Conservation (phyloP, 2,888 invertebrate genomes). For the Folsomia candida region DNA sequence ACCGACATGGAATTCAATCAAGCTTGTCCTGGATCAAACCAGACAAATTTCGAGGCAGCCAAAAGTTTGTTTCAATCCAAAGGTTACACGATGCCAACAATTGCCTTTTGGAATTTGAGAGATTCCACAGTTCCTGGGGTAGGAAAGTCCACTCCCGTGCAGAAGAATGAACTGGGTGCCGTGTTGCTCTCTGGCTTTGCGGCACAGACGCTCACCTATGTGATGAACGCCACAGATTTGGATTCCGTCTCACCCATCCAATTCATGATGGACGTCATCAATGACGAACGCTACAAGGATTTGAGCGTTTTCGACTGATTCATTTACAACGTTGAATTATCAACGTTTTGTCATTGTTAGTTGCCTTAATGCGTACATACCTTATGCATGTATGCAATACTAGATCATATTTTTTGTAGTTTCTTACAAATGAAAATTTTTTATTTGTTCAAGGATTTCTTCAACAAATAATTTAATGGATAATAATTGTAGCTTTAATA, state of each 20-base stretch:
- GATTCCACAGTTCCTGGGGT: not conserved
- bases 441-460: too few species aligned
- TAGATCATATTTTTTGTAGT: too few species aligned
- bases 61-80: constrained; percentile 22
- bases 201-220: not conserved
- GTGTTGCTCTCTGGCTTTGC: not conserved
- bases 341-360: too few species aligned
- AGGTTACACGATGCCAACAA: constrained; percentile 29
- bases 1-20: constrained; percentile 43
- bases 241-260: not conserved
- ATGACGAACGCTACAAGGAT: not conserved
- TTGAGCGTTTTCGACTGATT: not conserved
- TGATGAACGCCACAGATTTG: not conserved
- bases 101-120: constrained; percentile 45
- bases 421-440: not conserved
- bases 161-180: constrained; percentile 21
- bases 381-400: too few species aligned
- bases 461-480: too few species aligned
- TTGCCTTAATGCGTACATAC: too few species aligned
- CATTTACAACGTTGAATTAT: too few species aligned
- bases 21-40: constrained; percentile 14
- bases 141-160: constrained; percentile 35
- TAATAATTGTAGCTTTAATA: too few species aligned
- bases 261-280: not conserved
- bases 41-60: constrained; percentile 36